A percentile compares a stretch with the other conserved stretches of the same genome.
Evolutionary conservation across 2,797 vertebrate species (phyloP).

Genomic region (Danio choprae): DNA sequence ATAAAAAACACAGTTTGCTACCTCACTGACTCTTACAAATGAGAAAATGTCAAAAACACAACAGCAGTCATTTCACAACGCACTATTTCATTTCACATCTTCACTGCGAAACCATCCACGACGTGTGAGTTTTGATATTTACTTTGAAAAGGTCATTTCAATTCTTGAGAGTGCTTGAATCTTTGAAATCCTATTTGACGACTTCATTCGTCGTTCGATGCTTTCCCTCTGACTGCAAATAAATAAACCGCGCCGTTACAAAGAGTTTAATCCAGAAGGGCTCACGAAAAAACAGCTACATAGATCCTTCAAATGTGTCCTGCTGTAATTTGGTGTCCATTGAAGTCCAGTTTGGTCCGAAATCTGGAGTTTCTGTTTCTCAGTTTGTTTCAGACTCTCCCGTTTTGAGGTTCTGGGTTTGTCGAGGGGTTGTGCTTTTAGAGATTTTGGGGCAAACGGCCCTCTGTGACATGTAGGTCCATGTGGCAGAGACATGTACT

Average conservation of each 20-base stretch:
- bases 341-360: background rate
- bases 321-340: background rate
- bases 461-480: conserved; percentile 32
- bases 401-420: conserved; percentile 14
- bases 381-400: no score
- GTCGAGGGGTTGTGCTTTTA: conserved; percentile 37
- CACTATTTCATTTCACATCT: conserved; percentile 12
- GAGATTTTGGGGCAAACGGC: conserved; percentile 16
- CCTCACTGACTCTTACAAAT: conserved; percentile 29
- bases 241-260: conserved; percentile 27
- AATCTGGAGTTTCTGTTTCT: background rate
- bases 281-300: conserved; percentile 9
- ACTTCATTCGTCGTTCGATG: background rate
- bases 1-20: conserved; percentile 26
- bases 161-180: conserved; percentile 9
- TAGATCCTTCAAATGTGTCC: background rate
- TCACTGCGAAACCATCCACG: conserved; percentile 21
- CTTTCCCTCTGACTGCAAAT: conserved; percentile 3
- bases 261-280: conserved; percentile 11
- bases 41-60: conserved; percentile 31
- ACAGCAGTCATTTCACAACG: conserved; percentile 17
- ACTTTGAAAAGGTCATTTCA: conserved; percentile 2
- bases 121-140: conserved; percentile 28
- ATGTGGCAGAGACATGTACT: conserved; percentile 38
- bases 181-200: background rate